Percentiles rank a stretch among this genome's conserved stretches.
Evolutionary conservation across 1,140 invertebrate species (phyloP).

Genomic region (Bombus terrestris): DNA sequence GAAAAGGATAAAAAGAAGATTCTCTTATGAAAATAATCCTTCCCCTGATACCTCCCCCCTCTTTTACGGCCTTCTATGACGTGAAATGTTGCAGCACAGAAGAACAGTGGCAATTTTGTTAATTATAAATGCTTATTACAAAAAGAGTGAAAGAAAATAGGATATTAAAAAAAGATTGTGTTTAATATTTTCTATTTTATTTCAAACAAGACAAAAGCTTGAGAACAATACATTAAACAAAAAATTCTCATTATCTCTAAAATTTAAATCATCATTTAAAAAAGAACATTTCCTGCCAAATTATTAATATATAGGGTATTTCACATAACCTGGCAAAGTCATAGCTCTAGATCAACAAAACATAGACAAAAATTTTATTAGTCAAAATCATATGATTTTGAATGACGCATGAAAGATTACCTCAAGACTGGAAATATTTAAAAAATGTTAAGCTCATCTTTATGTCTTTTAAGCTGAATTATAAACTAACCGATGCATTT

Average conservation of each 20-base stretch:
- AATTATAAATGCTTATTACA: neutral
- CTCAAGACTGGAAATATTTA: no score
- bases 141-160: neutral
- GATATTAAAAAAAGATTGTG: neutral
- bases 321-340: neutral
- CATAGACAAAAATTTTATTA: neutral
- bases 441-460: no score
- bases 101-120: no score
- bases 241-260: neutral
- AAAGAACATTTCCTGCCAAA: neutral
- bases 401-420: no score
- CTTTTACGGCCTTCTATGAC: neutral
- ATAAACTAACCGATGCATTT: no score
- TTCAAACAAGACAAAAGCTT: neutral
- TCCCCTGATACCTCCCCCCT: no score
- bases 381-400: no score
- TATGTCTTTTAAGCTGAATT: no score
- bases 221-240: neutral
- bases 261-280: neutral
- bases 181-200: neutral
- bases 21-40: slow-evolving; percentile 5
- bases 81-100: neutral
- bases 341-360: neutral
- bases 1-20: neutral
- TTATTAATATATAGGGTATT: no score